Conservation (phyloP, 2,797 vertebrate genomes). For the Lycodopsis pacificus region DNA sequence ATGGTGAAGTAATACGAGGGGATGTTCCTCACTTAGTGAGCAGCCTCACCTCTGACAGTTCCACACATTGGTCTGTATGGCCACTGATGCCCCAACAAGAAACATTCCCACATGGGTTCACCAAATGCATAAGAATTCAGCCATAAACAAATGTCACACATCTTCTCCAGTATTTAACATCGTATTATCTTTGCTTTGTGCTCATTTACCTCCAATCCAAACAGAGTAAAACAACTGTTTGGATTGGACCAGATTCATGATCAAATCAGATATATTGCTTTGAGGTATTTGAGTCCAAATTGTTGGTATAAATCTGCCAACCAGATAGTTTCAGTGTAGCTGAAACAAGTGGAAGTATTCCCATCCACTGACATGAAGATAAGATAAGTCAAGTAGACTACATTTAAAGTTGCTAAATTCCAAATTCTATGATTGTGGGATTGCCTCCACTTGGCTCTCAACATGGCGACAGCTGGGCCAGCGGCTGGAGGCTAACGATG, state of each 20-base stretch:
- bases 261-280: background rate
- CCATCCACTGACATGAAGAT: background rate
- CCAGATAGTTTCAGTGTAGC: background rate
- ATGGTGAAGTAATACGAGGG: conserved; percentile 8
- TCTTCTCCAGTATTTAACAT: background rate
- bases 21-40: background rate
- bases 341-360: background rate
- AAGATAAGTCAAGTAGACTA: background rate
- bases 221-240: conserved; percentile 2
- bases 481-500: background rate
- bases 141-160: conserved; percentile 3
- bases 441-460: background rate
- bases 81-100: background rate
- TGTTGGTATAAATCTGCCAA: background rate
- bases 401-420: background rate
- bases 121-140: background rate
- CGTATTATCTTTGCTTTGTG: background rate
- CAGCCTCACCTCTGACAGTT: background rate
- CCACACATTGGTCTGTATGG: background rate
- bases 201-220: background rate
- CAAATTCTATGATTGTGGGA: too few species aligned
- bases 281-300: background rate
- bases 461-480: too few species aligned
- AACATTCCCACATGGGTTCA: conserved; percentile 9
- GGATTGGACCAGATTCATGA: background rate